Conservation (phyloP, 2,797 vertebrate species). For the Sparus aurata region DNA sequence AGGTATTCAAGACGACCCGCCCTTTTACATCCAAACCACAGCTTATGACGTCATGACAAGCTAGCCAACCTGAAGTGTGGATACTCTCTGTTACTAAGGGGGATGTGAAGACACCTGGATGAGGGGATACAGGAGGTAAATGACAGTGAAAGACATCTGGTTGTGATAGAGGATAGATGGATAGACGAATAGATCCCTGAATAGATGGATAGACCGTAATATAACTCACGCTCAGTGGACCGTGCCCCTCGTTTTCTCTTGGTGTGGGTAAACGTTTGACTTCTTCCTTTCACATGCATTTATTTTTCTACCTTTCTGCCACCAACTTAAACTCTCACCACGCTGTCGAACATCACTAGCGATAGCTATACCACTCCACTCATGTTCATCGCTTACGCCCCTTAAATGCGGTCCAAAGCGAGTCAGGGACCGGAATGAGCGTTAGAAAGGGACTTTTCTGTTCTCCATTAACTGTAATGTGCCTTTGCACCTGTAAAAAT, state of each 20-base stretch:
- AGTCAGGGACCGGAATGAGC: background rate
- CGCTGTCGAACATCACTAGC: slow-evolving; percentile 9
- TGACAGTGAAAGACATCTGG: slow-evolving; percentile 42
- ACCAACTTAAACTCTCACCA: slow-evolving; percentile 29
- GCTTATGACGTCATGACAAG: slow-evolving; percentile 32
- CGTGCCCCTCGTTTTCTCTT: background rate
- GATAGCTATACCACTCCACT: slow-evolving; percentile 17
- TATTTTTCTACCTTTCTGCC: slow-evolving; percentile 15
- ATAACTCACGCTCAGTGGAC: background rate
- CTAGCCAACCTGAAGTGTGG: slow-evolving; percentile 57
- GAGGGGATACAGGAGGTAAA: slow-evolving; percentile 75
- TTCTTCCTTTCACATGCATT: slow-evolving; percentile 9
- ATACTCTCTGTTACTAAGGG: slow-evolving; percentile 75
- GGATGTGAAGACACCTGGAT: slow-evolving; percentile 77
- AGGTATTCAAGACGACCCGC: background rate
- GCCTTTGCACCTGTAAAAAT: slow-evolving; percentile 31
- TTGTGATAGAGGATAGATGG: slow-evolving; percentile 53
- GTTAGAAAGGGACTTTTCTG: background rate
- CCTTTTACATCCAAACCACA: slow-evolving; percentile 8
- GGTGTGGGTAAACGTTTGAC: slow-evolving; percentile 6
- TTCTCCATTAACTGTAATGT: slow-evolving; percentile 24
- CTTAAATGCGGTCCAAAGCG: background rate
- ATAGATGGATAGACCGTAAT: slow-evolving; percentile 32
- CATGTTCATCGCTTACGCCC: slow-evolving; percentile 18
- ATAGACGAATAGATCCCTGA: slow-evolving; percentile 34